A percentile compares a stretch with the other conserved stretches of the same genome.
These are phyloP conservation scores for Plumapathes pennacea DNA, from an alignment of 92 coral and sea anemone species.

Conservation along the genomic window DNA sequence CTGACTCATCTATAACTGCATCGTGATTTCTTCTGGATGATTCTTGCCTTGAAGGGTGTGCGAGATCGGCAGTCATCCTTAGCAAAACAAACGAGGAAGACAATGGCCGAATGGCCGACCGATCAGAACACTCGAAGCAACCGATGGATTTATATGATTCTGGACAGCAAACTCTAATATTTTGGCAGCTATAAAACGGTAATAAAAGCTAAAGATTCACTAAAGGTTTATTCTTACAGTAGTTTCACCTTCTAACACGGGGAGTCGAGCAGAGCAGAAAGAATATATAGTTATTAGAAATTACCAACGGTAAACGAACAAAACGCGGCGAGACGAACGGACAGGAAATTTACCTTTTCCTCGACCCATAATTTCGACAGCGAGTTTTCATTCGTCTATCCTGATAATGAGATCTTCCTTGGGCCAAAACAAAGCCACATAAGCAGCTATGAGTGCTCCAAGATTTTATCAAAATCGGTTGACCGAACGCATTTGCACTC, in stretches of 20 bases:
- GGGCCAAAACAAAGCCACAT: constrained; percentile 39
- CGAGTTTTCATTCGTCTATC: constrained; percentile 86
- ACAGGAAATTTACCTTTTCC: constrained; percentile 55
- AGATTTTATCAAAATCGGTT: constrained; percentile 28
- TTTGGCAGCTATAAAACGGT: no score
- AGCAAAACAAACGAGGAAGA: constrained; percentile 34
- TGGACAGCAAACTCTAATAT: no score
- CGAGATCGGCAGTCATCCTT: constrained; percentile 76
- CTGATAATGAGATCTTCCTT: background rate
- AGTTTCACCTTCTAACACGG: no score
- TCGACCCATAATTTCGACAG: constrained; percentile 69
- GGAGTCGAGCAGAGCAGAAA: no score
- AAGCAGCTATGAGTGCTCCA: constrained; percentile 12
- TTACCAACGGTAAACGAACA: no score
- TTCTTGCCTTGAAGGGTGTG: constrained; percentile 65
- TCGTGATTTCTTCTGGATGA: constrained; percentile 48
- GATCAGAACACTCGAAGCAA: no score
- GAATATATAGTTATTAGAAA: no score
- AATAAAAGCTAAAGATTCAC: no score
- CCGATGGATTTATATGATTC: no score
- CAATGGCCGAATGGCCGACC: constrained; percentile 54
- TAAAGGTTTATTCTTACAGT: no score
- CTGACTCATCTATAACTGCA: constrained; percentile 29
- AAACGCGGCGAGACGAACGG: no score
- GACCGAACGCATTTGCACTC: no score